Conservation (phyloP, 1,140 invertebrate genomes). For the Globodera ellingtonae region DNA sequence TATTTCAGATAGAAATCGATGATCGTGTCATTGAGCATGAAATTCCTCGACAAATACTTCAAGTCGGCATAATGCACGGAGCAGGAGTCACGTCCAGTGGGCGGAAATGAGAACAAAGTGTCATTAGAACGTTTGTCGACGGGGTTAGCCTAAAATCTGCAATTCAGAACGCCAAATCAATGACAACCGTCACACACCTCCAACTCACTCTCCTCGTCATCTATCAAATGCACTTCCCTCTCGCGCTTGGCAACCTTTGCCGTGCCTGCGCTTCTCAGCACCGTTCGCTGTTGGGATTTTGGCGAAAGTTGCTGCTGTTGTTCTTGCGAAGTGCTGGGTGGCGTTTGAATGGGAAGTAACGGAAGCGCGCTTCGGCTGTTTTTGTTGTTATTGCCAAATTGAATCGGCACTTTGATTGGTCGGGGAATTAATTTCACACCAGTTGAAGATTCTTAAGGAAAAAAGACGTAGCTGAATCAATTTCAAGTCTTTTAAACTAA, state of each 20-base stretch:
- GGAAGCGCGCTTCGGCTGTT: background rate
- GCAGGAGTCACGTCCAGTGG: constrained; percentile 2
- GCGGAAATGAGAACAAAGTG: constrained; percentile 36
- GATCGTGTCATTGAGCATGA: constrained; percentile 82
- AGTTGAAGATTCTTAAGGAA: background rate
- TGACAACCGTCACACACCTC: background rate
- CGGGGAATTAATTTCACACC: background rate
- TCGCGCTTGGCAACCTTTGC: constrained; percentile 6
- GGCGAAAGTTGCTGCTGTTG: background rate
- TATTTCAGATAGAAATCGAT: constrained; percentile 94
- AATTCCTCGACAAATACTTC: constrained; percentile 29
- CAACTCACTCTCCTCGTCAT: constrained; percentile 28
- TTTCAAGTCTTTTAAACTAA: too few relatives aligned
- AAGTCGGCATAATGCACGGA: constrained; percentile 38
- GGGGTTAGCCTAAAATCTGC: background rate
- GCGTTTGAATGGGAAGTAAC: background rate
- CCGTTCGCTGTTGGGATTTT: background rate
- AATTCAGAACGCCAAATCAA: too few relatives aligned
- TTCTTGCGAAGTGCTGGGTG: background rate
- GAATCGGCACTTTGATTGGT: background rate
- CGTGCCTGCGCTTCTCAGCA: background rate
- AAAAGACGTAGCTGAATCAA: background rate
- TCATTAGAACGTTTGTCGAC: constrained; percentile 32
- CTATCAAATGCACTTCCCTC: constrained; percentile 29
- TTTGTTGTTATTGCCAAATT: background rate